Conservation (phyloP, 2,113 vertebrate species). For the Haemorhous mexicanus region DNA sequence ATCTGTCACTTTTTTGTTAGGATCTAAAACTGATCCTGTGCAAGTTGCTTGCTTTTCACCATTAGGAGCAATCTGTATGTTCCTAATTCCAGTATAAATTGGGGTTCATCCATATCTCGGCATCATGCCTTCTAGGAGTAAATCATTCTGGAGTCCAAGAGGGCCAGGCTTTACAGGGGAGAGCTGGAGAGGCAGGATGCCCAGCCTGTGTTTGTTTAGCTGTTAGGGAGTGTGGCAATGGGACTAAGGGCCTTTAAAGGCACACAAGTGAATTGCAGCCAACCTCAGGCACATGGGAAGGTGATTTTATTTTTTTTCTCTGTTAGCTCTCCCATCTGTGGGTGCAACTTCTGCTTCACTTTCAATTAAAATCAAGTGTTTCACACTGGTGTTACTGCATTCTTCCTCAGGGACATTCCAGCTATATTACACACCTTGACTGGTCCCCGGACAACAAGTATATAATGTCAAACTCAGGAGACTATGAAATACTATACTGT, state of each 20-base stretch:
- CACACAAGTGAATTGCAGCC: neutral
- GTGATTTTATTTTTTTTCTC: neutral
- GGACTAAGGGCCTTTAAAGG: neutral
- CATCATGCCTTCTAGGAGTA: neutral
- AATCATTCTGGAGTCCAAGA: neutral
- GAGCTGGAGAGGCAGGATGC: neutral
- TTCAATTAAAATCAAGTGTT: neutral
- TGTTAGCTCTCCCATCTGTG: neutral
- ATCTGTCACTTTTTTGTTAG: neutral
- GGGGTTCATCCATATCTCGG: neutral
- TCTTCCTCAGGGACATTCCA: slow-evolving; percentile 92
- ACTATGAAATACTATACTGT: slow-evolving; percentile 99
- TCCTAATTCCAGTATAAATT: neutral
- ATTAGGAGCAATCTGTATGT: neutral
- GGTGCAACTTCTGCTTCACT: neutral
- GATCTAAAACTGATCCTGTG: neutral
- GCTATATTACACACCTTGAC: slow-evolving; percentile 99
- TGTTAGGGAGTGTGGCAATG: neutral
- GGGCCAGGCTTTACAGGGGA: neutral
- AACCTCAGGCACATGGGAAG: neutral
- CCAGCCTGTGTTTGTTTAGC: neutral
- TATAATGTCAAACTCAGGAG: slow-evolving; percentile 99
- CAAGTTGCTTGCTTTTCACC: neutral
- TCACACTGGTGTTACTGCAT: neutral
- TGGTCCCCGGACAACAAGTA: slow-evolving; percentile 98